Evolutionary conservation across 1,140 invertebrate species (phyloP).

Genomic region (Aphaenogaster rudis): DNA sequence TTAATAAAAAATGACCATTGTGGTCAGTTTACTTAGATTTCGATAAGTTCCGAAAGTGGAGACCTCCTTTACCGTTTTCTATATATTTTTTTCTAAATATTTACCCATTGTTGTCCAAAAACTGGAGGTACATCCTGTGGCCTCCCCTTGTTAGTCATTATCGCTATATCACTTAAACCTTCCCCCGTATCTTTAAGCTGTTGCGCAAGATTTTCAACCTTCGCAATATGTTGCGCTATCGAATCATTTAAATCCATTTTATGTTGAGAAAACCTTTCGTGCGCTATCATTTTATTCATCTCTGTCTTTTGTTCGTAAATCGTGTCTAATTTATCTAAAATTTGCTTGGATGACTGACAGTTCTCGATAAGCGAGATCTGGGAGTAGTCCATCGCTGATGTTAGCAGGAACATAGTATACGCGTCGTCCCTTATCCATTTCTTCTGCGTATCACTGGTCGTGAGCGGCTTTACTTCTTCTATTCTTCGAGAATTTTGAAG

Average conservation of each 20-base stretch:
- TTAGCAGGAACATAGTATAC: background rate
- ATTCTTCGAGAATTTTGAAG: background rate
- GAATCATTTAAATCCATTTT: background rate
- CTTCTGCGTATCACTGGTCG: background rate
- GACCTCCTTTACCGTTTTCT: too few species aligned
- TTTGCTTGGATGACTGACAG: background rate
- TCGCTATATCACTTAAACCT: background rate
- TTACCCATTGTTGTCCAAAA: too few species aligned
- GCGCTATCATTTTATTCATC: conserved; percentile 5
- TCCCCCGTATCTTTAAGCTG: background rate
- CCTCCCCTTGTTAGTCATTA: background rate
- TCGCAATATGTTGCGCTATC: background rate
- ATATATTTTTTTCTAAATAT: too few species aligned
- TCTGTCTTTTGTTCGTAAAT: background rate
- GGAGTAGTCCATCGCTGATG: background rate
- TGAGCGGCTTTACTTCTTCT: background rate
- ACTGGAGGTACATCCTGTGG: too few species aligned
- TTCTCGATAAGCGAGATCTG: background rate
- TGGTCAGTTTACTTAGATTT: too few species aligned
- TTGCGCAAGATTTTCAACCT: background rate
- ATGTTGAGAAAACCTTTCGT: background rate
- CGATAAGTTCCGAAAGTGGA: too few species aligned
- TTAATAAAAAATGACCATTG: too few species aligned
- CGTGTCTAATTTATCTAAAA: background rate
- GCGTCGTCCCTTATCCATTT: background rate